Percentiles rank a stretch among this genome's conserved stretches.
phyloP scores from a whole-genome alignment of 2,888 invertebrate genomes.

The Stenolophus ochropezus region DNA sequence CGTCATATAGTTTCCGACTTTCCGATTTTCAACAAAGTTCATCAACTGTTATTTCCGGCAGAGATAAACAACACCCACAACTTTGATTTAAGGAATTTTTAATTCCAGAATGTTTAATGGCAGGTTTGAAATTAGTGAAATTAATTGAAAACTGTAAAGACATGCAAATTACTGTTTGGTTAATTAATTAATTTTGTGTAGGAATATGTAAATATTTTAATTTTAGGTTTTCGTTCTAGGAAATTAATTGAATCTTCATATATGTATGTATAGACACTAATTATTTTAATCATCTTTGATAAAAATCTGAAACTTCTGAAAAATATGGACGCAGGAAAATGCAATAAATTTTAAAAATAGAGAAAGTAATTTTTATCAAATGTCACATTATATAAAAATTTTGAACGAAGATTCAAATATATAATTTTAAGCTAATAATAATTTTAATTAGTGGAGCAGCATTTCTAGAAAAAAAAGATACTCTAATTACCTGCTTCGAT shows the following conservation, averaged over 20 bases:
- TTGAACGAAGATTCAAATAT: too few relatives aligned
- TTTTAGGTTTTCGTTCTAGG: conserved; percentile 1
- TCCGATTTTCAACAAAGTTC: conserved; percentile 32
- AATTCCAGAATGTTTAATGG: background rate
- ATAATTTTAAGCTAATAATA: too few relatives aligned
- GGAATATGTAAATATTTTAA: conserved; percentile 2
- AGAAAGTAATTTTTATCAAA: background rate
- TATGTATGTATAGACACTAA: background rate
- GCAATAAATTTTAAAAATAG: background rate
- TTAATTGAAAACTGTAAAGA: conserved; percentile 28
- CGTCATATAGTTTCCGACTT: conserved; percentile 11
- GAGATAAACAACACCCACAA: conserved; percentile 15
- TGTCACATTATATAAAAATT: too few relatives aligned
- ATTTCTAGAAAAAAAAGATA: too few relatives aligned
- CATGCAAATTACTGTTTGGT: conserved; percentile 2
- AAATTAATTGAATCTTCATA: background rate
- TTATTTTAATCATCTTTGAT: background rate
- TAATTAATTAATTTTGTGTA: conserved; percentile 30
- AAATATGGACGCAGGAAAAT: background rate
- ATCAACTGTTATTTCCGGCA: conserved; percentile 7
- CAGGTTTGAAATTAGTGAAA: conserved; percentile 23
- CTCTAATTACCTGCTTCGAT: too few relatives aligned
- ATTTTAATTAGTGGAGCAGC: too few relatives aligned
- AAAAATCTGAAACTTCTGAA: background rate
- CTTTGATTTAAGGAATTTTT: conserved; percentile 4